Percentiles rank a stretch among this genome's conserved stretches.
Conservation (phyloP, 1,140 invertebrate species). For the Lepidurus apus region DNA sequence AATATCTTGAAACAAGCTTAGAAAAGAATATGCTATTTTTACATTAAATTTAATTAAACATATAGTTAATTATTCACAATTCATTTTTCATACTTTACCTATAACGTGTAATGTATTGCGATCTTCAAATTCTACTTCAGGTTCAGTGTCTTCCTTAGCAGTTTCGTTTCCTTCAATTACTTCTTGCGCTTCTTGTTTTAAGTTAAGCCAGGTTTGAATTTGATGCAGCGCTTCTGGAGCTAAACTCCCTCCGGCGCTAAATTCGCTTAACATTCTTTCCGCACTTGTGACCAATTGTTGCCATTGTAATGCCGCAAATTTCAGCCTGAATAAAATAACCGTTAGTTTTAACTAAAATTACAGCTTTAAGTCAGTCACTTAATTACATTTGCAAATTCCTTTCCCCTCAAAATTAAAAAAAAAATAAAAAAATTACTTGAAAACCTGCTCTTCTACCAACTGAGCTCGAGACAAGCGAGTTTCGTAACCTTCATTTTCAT, state of each 20-base stretch:
- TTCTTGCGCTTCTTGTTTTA: constrained; percentile 78
- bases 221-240: constrained; percentile 63
- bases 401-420: neutral
- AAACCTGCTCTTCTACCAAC: constrained; percentile 29
- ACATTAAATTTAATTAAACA: neutral
- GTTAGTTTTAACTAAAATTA: neutral
- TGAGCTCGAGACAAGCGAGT: neutral
- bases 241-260: constrained; percentile 54
- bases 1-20: too few species aligned
- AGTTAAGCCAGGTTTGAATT: constrained; percentile 75
- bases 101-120: constrained; percentile 38
- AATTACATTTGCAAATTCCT: neutral
- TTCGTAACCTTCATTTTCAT: constrained; percentile 28
- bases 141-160: constrained; percentile 5
- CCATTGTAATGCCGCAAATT: constrained; percentile 75
- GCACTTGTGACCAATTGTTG: constrained; percentile 74
- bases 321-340: constrained; percentile 45
- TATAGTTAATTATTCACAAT: neutral
- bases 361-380: too few species aligned
- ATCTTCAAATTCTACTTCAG: constrained; percentile 33
- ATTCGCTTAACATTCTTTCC: constrained; percentile 70
- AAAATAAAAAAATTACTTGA: constrained; percentile 5
- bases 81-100: constrained; percentile 28
- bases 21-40: too few species aligned
- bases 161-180: constrained; percentile 53